Conservation (phyloP, 2,113 vertebrate genomes). For the Ctenodactylus gundi region DNA sequence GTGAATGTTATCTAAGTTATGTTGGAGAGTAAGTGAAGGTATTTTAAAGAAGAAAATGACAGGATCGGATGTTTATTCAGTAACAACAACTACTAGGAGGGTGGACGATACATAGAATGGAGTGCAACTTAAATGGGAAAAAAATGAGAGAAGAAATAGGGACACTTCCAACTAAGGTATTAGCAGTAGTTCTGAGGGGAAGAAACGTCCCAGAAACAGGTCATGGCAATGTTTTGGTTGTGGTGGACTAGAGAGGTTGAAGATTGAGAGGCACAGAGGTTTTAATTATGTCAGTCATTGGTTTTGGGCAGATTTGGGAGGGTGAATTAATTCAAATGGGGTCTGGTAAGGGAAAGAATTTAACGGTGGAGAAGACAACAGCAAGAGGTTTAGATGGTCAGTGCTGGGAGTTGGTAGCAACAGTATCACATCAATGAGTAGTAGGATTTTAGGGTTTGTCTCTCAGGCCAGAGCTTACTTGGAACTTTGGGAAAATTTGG, state of each 20-base stretch:
- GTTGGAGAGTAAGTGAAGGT: neutral
- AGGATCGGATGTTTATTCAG: conserved; percentile 15
- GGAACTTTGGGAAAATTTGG: neutral
- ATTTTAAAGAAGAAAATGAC: conserved; percentile 25
- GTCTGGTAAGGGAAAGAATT: neutral
- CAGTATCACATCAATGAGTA: neutral
- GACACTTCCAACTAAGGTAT: neutral
- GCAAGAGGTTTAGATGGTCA: neutral
- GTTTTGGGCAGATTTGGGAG: neutral
- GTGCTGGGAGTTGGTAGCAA: neutral
- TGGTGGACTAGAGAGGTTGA: neutral
- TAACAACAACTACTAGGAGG: neutral
- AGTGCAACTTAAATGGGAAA: neutral
- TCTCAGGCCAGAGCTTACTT: conserved; percentile 32
- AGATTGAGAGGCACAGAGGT: neutral
- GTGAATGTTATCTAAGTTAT: neutral
- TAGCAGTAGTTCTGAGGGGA: neutral
- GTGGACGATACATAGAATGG: neutral
- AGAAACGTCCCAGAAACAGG: neutral
- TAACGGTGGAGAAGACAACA: neutral
- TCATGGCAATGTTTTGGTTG: neutral
- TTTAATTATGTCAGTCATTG: neutral
- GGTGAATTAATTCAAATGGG: neutral
- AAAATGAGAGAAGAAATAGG: neutral
- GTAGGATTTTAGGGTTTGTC: neutral